Evolutionary conservation across 2,888 invertebrate genomes (phyloP), one percentile per base, ranked within the genome.

Genomic region (Coelopa pilipes): DNA sequence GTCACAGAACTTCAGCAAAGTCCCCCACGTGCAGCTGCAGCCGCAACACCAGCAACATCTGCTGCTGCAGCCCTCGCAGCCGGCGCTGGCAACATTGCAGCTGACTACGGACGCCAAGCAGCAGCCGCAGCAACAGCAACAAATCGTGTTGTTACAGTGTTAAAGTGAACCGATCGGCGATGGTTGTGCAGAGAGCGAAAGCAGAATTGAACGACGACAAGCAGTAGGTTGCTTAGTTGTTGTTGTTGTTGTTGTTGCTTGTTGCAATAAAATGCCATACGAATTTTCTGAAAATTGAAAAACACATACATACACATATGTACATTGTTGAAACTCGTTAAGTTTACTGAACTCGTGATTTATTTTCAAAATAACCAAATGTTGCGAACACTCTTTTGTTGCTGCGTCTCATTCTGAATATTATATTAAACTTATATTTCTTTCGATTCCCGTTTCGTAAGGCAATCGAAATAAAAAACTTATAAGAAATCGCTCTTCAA

Each of bases 101-200:
- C 67, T 59, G 55, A 50, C 72, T 62, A 69, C 67, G 65, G 73
- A 72, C 73, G 73, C 72, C 67, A 62, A 50, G 19, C 57, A 49
- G 72, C 69, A 66, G 46, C 68, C 47, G 63, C 76, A 60, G 53
- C 49, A 21, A 34, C 34, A 34, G 62, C 76, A 79, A 76, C 79
- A 80, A 74, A 76, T 79, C 66, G 79, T 81, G 73, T 76, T 79
- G 60, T 76, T 81, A 76, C 79, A 82, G 66, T 79, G 79, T 77
- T 79, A 78, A 76, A 72, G 45, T 59, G 11, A 34, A 34, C 4
- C 34, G 34, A 34, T 34, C 4, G 34, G 7, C 34, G 7, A 34
- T 21, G 34, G 15, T 70, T 60, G 34, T 47, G 55, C 17, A 59
- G 13, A n/a, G n/a, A n/a, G n/a, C n/a, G 49, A 47, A 46, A 65